Base-by-base conservation (phyloP, 2,888 invertebrate genomes). In the Tanytarsus gracilentus region DNA sequence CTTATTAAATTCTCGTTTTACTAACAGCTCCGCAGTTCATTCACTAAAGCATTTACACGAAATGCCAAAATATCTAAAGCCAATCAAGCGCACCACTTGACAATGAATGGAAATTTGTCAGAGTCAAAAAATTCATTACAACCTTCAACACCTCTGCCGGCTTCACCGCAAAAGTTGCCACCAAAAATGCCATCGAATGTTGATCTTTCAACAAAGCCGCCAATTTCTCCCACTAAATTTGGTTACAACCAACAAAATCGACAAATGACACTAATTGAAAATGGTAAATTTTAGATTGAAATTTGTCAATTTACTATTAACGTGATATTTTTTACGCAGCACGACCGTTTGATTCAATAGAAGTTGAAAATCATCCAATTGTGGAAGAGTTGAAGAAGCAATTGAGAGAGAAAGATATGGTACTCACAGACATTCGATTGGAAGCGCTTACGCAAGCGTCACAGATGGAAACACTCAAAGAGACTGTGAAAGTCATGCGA, bases 361-460 rank as follows among this genome's bases (percentile, higher is more conserved):
- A 74, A 2, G 67, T 68, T 26, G 72, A 74, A 26, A 65, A 65
- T 44, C 70, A 70, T 49, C 78, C 71, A 61, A 71, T 77, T 69
- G 87, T 81, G 4, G 88, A 88, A 67, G 92, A 94, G 66, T 76
- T 99, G 66, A 90, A 93, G 72, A 88, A 92, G 69, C 94, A 97
- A 71, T 77, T 99, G 53, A 79, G 95, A 33, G 96, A 98, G 69
- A 97, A 97, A 72, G 98, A 99, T 74, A 82, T 94, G 70, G 93
- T 94, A 62, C 78, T 99, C 64, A 97, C 97, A 2, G 98, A 99
- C 72, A 95, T 97, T 63, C 80, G 97, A 64, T 78, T 99, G 64
- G 98, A 99, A 74, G 97, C 98, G 6, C 77, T 99, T 29, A 94
- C 94, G 66, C 95, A 96, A 0, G 97, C 97, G 3, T 96, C 97